Conservation (phyloP, 2,797 vertebrate genomes). For the Takifugu rubripes region DNA sequence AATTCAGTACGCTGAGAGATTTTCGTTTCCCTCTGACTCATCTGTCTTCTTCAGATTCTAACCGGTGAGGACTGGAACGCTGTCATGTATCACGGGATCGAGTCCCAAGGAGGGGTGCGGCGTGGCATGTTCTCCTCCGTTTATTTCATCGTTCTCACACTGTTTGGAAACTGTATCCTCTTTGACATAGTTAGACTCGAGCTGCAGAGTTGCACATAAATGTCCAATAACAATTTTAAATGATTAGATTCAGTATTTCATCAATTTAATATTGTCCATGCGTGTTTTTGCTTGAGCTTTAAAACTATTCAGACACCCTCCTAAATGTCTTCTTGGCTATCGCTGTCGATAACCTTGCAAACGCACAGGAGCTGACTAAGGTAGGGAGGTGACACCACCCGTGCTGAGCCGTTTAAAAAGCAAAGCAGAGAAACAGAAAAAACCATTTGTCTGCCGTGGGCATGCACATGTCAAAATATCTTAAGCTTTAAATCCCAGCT, state of each 20-base stretch:
- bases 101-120: constrained; percentile 90
- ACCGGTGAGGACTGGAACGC: constrained; percentile 98
- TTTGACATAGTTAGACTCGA: background rate
- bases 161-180: constrained; percentile 99
- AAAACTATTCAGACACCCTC: constrained; percentile 83
- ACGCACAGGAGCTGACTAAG: constrained; percentile 98
- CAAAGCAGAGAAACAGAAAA: too few species aligned
- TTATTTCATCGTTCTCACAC: constrained; percentile 94
- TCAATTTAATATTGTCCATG: background rate
- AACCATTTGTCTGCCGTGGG: background rate
- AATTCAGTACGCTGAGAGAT: constrained; percentile 26
- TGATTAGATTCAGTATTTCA: background rate
- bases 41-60: constrained; percentile 80
- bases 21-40: constrained; percentile 17
- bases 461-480: background rate
- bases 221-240: too few species aligned
- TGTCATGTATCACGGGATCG: constrained; percentile 96
- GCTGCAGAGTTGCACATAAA: background rate
- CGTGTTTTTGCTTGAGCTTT: constrained; percentile 72
- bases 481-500: background rate
- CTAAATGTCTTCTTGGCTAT: constrained; percentile 98
- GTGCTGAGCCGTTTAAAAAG: too few species aligned
- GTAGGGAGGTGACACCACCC: constrained; percentile 56
- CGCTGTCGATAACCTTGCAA: constrained; percentile 96
- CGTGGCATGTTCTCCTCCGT: constrained; percentile 93